Evolutionary conservation across 2,888 invertebrate genomes (phyloP), one percentile per base, ranked within the genome.

Genomic region (Biston stratarius): DNA sequence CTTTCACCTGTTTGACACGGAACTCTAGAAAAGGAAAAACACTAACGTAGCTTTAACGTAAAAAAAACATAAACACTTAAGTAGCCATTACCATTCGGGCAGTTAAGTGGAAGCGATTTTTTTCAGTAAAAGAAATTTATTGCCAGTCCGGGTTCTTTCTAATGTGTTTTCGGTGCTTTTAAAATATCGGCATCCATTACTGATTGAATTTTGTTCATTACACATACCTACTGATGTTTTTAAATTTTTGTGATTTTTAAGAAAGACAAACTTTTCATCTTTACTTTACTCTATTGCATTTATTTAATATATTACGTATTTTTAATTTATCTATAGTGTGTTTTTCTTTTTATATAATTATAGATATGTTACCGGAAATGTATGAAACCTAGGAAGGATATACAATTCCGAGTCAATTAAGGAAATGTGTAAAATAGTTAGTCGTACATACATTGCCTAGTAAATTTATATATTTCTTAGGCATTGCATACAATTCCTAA

Each of bases 1-100:
- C 42, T 33, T 55, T 55, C 5, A 42, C 12, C 7, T 33, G 24
- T 33, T 44, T 55, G 24, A 5, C 12, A 57, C 36, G 14, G 48
- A 48, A 59, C 48, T 48, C 58, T 15, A 40, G 38, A 48, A 53
- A 58, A 53, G 51, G 36, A 47, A 61, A 66, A 61, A 61, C 24
- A 24, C 24, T 58, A 59, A 49, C 38, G 59, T 59, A n/a, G 59
- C 87, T 88, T 88, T 90, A 86, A 89, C 83, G 78, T 82, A 84
- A 88, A 87, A 91, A 89, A 87, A 49, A 59, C 59, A 59, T 49
- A 67, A 60, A 44, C 40, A 42, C 34, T 52, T 87, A 85, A 87
- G 84, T 83, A 84, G 79, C 83, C 84, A 81, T 82, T 85, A 84
- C 88, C 90, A 89, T 89, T 87, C 83, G 82, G 78, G 82, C 90